A percentile compares a stretch with the other conserved stretches of the same genome.
These are phyloP conservation scores for Ispidina picta DNA, from an alignment of 2,797 vertebrate genomes.

Conservation along the genomic window DNA sequence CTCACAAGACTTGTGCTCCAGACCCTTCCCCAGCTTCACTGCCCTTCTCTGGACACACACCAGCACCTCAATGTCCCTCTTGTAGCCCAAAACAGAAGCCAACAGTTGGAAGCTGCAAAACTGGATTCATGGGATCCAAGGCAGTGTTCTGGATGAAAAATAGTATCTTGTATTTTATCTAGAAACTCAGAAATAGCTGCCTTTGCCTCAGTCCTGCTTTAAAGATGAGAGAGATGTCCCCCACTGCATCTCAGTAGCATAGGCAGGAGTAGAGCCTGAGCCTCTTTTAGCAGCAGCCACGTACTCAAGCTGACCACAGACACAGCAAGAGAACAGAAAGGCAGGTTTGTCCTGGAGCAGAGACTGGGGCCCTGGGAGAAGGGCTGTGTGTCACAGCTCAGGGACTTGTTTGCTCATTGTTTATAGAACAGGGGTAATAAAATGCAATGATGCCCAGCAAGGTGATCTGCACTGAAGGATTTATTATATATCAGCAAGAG, in stretches of 20 bases:
- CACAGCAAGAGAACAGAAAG: neutral
- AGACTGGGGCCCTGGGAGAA: neutral
- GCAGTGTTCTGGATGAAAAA: neutral
- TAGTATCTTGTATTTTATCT: neutral
- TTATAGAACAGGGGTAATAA: neutral
- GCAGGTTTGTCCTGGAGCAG: accelerated
- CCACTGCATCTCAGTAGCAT: neutral
- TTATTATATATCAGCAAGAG: constrained; percentile 69
- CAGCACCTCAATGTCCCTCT: neutral
- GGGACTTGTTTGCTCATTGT: neutral
- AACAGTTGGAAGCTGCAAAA: neutral
- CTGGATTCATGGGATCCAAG: neutral
- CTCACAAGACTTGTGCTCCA: neutral
- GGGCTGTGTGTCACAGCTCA: neutral
- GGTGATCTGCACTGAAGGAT: constrained; percentile 77
- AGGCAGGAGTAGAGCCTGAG: neutral
- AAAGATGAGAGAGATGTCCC: neutral
- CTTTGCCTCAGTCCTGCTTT: neutral
- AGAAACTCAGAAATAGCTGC: neutral
- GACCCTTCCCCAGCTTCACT: neutral
- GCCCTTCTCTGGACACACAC: neutral
- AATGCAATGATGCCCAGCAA: constrained; percentile 54
- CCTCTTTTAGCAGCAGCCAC: neutral
- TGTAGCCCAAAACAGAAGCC: neutral
- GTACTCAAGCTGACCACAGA: neutral